Evolutionary conservation across 1,140 invertebrate genomes (phyloP).

Genomic region (Anoplolepis gracilipes): DNA sequence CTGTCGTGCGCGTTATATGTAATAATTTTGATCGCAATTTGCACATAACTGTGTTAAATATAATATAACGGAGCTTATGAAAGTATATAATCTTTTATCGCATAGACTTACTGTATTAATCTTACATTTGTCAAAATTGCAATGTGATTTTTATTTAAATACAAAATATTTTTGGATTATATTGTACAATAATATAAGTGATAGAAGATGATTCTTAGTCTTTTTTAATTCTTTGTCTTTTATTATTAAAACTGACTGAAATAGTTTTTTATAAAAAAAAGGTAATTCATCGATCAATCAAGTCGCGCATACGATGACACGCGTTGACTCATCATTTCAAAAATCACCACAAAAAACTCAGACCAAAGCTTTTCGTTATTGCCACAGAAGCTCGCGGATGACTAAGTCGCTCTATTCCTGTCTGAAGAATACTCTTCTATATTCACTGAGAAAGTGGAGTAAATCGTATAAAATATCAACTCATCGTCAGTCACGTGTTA

Average conservation of each 20-base stretch:
- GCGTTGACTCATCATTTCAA: conserved; percentile 67
- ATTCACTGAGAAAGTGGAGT: conserved; percentile 73
- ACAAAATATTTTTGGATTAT: conserved; percentile 1
- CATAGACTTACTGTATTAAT: conserved; percentile 18
- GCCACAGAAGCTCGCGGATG: conserved; percentile 63
- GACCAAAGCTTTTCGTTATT: conserved; percentile 66
- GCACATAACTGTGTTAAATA: background rate
- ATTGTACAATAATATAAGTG: background rate
- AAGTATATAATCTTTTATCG: background rate
- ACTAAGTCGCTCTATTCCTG: conserved; percentile 73
- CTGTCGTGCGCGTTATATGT: background rate
- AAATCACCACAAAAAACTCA: conserved; percentile 65
- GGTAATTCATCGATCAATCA: conserved; percentile 8
- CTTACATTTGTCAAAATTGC: background rate
- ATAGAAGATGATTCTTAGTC: background rate
- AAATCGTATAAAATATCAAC: conserved; percentile 68
- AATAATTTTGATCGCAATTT: conserved; percentile 19
- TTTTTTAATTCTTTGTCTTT: background rate
- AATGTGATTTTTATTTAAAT: conserved; percentile 1
- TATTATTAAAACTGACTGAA: background rate
- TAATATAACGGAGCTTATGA: background rate
- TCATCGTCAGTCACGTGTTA: conserved; percentile 43
- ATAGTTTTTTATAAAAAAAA: background rate
- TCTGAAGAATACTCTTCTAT: conserved; percentile 68
- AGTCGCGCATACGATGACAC: background rate